A percentile compares a stretch with the other conserved stretches of the same genome.
Conservation (phyloP, 2,797 vertebrate genomes). For the Knipowitschia caucasica region DNA sequence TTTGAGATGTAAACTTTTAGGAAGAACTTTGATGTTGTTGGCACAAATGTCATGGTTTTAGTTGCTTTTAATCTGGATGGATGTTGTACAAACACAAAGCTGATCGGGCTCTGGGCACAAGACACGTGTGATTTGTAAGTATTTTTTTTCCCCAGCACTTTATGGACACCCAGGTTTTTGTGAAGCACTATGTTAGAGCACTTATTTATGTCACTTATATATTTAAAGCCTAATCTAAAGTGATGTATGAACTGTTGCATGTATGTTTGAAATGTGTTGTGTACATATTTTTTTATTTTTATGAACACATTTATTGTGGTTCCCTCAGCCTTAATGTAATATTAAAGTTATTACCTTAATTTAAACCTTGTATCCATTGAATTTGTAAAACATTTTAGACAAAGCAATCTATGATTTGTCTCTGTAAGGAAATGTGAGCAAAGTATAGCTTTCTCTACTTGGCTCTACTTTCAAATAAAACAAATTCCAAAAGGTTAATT, state of each 20-base stretch:
- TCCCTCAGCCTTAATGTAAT: conserved; percentile 51
- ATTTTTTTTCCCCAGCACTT: background rate
- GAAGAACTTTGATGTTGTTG: too few relatives aligned
- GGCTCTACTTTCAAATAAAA: too few relatives aligned
- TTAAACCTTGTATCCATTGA: too few relatives aligned
- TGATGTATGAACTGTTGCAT: conserved; percentile 24
- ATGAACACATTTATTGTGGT: conserved; percentile 25
- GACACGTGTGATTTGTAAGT: conserved; percentile 14
- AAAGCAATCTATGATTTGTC: too few relatives aligned
- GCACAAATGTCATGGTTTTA: too few relatives aligned
- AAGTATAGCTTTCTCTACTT: too few relatives aligned
- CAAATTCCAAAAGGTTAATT: conserved; percentile 6
- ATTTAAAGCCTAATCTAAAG: background rate
- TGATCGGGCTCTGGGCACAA: conserved; percentile 24
- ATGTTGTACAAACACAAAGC: conserved; percentile 11
- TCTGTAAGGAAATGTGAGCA: too few relatives aligned
- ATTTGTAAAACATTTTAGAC: too few relatives aligned
- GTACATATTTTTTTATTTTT: conserved; percentile 48
- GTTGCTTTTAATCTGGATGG: background rate
- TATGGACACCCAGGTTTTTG: conserved; percentile 16
- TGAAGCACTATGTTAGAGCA: conserved; percentile 47
- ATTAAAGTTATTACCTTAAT: conserved; percentile 63
- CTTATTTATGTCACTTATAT: conserved; percentile 21
- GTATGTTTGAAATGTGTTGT: conserved; percentile 6
- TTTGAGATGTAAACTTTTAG: conserved; percentile 82